Base-by-base conservation (phyloP, 2,113 vertebrate genomes). In the Halichoeres trimaculatus region DNA sequence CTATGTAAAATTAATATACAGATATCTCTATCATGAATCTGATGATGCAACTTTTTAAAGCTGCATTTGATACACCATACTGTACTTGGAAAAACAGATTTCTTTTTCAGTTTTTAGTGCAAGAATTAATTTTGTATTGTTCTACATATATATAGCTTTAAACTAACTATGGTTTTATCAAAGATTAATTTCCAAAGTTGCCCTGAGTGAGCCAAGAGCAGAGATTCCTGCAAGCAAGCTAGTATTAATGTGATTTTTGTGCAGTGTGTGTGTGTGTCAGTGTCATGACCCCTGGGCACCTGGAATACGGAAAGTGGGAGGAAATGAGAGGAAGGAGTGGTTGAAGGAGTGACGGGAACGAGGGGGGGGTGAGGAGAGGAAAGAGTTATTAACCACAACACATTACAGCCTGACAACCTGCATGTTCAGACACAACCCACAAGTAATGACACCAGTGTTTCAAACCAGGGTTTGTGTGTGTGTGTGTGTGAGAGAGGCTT, bases 351-450 rank as follows among this genome's bases (percentile, higher is more conserved):
- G 62, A 75, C 70, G 74, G 62, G 47, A 48, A 23, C 45, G n/a
- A 52, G 52, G 30, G 38, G 26, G 17, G 41, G 50, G 47, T 55
- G 30, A 38, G 54, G 74, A 80, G n/a, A 64, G 82, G 73, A 74
- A 85, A 81, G 56, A 52, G 70, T 83, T 88, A 88, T 89, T 80
- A 90, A 84, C 81, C 78, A 78, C 84, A 89, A 66, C 70, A 75
- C 68, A 67, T 78, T 77, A 79, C 74, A 11, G 17, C 76, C 70
- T 80, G 87, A 82, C 84, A 88, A 80, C 80, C 72, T 79, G 70
- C 91, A 56, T 90, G 90, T 85, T 80, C 78, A 63, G 85, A 89
- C 90, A 78, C 79, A 85, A 69, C 61, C 71, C 68, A 51, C 52
- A 54, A 55, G 78, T 69, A 50, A 76, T 74, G 68, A 73, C 56